phyloP scores from a whole-genome alignment of 2,113 vertebrate species.

The Daboia siamensis region DNA sequence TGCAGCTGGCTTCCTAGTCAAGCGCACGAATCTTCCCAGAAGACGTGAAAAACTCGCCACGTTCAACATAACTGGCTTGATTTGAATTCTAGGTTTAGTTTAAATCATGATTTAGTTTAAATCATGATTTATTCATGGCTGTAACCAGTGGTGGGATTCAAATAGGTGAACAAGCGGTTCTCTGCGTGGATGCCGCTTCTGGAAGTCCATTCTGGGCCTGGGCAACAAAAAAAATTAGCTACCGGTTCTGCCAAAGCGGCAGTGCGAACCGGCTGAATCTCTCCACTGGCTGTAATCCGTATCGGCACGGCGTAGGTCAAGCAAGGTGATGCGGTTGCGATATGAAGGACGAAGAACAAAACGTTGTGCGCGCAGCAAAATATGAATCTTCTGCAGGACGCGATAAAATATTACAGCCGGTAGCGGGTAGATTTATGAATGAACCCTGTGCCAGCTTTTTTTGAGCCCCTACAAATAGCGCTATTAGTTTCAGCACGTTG shows the following conservation, averaged over 20 bases:
- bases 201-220: no score
- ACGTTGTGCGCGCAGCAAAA: neutral
- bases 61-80: neutral
- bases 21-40: neutral
- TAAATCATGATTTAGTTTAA: neutral
- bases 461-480: neutral
- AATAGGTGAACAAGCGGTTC: no score
- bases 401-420: accelerated
- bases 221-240: no score
- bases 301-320: neutral
- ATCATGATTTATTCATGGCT: neutral
- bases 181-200: no score
- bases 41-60: neutral
- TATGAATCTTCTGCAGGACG: neutral
- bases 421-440: accelerated
- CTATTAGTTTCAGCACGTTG: neutral
- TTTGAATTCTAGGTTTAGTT: neutral
- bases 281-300: neutral
- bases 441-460: neutral
- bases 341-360: neutral
- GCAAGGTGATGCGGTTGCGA: neutral
- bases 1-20: no score
- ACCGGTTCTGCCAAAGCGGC: no score
- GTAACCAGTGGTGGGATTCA: no score
- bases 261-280: no score